Evolutionary conservation across 2,113 vertebrate species (phyloP), one percentile per base, ranked within the genome.

Genomic region (Gadus macrocephalus): DNA sequence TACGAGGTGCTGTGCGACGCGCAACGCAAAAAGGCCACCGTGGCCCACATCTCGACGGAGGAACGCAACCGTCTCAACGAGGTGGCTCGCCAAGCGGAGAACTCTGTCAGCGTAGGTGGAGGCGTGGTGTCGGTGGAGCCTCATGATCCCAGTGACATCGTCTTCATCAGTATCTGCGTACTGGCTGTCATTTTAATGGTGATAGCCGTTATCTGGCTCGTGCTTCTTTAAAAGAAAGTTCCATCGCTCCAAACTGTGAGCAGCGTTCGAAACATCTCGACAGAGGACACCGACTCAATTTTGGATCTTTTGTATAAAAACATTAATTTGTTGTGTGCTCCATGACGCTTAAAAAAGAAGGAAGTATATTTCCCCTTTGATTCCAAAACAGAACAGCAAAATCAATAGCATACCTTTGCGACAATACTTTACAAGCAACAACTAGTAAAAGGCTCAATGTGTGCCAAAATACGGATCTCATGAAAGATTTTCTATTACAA

Each of bases 91-190:
- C 92, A 92, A 4, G 84, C 88, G 28, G 93, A 94, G 5, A 81
- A 77, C 0, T 85, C 85, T 3, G 77, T 80, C 5, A 35, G 9
- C 19, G 74, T 38, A 31, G 55, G 76, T 0, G 38, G 12, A 0
- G 84, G 62, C 14, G 71, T 69, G 6, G 73, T 0, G 0, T 81
- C 74, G 22, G 79, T 69, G 2, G 89, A 78, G 83, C 90, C 93
- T 65, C 95, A 95, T 53, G 96, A 98, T 84, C 92, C 93, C 81
- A 99, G 96, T 0, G 96, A 99, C 71, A 91, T 98, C 0, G 74
- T 99, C 85, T 99, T 99, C 85, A 94, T 99, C 80, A 95, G 95
- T 77, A 96, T 99, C 77, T 99, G 97, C 79, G 94, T 97, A 79
- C 89, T 99, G 78, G 97, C 97, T 0, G 96, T 96, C 58, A 90